Evolutionary conservation across 2,888 invertebrate species (phyloP), one percentile per base, ranked within the genome.

Genomic region (Uropetala carovei): DNA sequence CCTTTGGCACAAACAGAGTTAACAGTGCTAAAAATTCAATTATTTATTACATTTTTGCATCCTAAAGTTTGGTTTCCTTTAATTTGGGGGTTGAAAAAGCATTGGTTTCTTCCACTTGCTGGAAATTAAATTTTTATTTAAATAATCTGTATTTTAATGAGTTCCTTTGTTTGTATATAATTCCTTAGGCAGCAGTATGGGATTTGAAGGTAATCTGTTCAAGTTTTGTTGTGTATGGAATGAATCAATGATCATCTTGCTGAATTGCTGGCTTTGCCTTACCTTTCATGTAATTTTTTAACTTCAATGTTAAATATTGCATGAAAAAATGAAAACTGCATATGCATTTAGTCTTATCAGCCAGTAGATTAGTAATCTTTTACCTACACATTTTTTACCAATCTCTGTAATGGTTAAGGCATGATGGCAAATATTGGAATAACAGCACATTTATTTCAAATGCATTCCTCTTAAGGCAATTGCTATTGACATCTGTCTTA

Each of bases 101-200:
- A 83, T 83, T 89, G 18, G 60, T 86, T 89, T 85, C 4, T 89
- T 68, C 89, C 64, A 68, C n/a, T 89, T 56, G n/a, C 43, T 64
- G 64, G 43, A 56, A 64, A 30, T 56, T 43, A 83, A 0, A 18
- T 3, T 83, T 83, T 57, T 83, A 27, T 83, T 83, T 83, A 57
- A 83, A 2, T 11, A n/a, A 64, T 22, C 60, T 56, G 91, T 30
- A 92, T 82, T 64, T 83, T 83, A 60, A 82, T 92, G 43, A 64
- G 64, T 68, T 86, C 92, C 92, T 92, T 30, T 93, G 82, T 93
- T 81, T 92, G 89, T 92, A 86, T 92, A 86, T 92, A 92, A 91
- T 92, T 89, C 92, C 89, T 92, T 93, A 93, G 93, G 93, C 92
- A 93, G 93, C 93, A 92, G 86, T 93, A 59, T 93, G 89, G 93